Conservation (phyloP, 2,113 vertebrate genomes). For the Girardinichthys multiradiatus region DNA sequence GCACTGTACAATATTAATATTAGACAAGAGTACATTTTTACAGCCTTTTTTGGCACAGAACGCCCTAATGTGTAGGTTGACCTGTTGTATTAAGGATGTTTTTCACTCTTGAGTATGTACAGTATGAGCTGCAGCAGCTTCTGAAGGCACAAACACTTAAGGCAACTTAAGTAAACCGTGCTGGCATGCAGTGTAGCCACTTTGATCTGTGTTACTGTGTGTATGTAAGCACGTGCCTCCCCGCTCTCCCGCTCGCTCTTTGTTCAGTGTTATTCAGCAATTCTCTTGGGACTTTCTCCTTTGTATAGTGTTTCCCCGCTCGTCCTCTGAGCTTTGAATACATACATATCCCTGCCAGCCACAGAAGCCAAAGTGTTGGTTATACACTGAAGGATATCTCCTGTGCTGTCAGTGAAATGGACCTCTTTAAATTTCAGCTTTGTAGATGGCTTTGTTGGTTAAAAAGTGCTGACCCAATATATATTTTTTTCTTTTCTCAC, state of each 20-base stretch:
- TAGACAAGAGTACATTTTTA: constrained; percentile 10
- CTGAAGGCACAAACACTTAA: constrained; percentile 33
- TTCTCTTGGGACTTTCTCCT: constrained; percentile 68
- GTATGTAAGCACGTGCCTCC: constrained; percentile 20
- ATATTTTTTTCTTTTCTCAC: constrained; percentile 7
- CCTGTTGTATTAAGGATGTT: constrained; percentile 30
- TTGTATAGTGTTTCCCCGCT: constrained; percentile 69
- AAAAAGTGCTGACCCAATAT: constrained; percentile 22
- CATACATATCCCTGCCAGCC: constrained; percentile 49
- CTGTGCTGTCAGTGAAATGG: constrained; percentile 1
- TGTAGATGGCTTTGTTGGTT: constrained; percentile 23
- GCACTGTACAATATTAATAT: constrained; percentile 4
- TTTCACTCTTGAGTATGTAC: constrained; percentile 32
- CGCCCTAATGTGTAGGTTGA: constrained; percentile 6
- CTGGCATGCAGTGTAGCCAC: constrained; percentile 54
- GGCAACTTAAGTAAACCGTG: constrained; percentile 64
- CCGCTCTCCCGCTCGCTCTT: constrained; percentile 31
- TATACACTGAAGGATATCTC: constrained; percentile 31
- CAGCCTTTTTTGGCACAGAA: constrained; percentile 23
- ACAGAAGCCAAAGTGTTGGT: constrained; percentile 29
- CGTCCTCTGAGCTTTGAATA: constrained; percentile 58
- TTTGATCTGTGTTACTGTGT: constrained; percentile 54
- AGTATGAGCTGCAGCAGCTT: constrained; percentile 32
- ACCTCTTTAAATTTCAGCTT: constrained; percentile 19
- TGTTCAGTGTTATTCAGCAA: constrained; percentile 67